Evolutionary conservation across 2,113 vertebrate species (phyloP), one percentile per base, ranked within the genome.

Genomic region (Chascanopsetta lugubris): DNA sequence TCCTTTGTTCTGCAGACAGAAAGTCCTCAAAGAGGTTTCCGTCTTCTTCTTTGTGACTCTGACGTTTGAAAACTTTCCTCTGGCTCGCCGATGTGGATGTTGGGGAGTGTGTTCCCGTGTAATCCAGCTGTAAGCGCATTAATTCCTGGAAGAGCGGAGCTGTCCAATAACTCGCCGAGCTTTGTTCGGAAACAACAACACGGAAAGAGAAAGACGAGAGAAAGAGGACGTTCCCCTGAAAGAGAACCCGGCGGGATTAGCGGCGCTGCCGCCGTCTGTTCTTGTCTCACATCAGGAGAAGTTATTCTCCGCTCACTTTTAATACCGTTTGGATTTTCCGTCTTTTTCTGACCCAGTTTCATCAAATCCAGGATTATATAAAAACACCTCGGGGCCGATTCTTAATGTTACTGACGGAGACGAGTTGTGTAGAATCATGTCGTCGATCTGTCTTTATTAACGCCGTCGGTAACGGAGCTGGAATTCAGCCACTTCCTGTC

Each of bases 111-210:
- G 21, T n/a, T 12, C 5, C 24, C 13, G 38, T 43, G 29, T 61
- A 60, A 75, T 65, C 65, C 70, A 48, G 27, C 60, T 47, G 51
- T 21, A 45, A 49, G 60, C 12, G 1, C 34, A 36, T 48, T 46
- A 26, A 45, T 57, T 60, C 56, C 30, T 64, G 43, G 30, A 34
- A 65, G 61, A 65, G 55, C 1, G 6, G 60, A 54, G 32, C 27
- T 4, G 42, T 70, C 61, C 42, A 45, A 43, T 32, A 38, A 6
- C 51, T 60, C 27, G 12, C 17, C 63, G 53, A 38, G 70, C 61
- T 80, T 78, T 61, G 64, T 59, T 66, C 5, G 12, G 18, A 67
- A 63, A 73, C 34, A 66, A 75, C 11, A 1, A n/a, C n/a, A 71
- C 6, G 6, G 13, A 36, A 43, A n/a, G n/a, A n/a, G 71, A 30